Evolutionary conservation across 2,797 vertebrate genomes (phyloP).

Genomic region (Falco cherrug): DNA sequence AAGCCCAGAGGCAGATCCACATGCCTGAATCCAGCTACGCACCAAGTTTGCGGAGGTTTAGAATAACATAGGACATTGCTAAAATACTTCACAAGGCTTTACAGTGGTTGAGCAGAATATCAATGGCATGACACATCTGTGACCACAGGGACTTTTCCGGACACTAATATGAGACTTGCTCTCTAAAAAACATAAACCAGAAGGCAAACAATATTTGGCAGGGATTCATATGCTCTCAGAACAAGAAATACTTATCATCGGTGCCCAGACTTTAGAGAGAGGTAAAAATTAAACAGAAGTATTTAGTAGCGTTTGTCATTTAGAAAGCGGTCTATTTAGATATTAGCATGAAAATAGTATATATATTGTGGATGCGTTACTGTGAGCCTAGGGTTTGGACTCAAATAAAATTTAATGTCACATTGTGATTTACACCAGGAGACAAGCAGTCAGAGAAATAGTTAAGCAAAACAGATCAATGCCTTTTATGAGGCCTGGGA

Average conservation of each 20-base stretch:
- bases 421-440: neutral
- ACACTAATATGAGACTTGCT: neutral
- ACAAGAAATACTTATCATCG: neutral
- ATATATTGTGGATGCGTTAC: neutral
- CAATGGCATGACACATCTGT: slow-evolving; percentile 8
- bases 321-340: neutral
- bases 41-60: neutral
- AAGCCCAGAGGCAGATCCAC: neutral
- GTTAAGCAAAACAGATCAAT: slow-evolving; percentile 34
- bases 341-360: neutral
- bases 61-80: neutral
- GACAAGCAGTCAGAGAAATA: neutral
- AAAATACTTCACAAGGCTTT: neutral
- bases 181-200: neutral
- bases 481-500: slow-evolving; percentile 35
- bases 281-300: neutral
- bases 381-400: neutral
- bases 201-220: neutral
- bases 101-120: neutral
- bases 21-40: neutral
- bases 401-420: neutral
- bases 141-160: neutral
- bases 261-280: neutral
- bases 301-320: neutral
- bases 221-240: neutral